These are phyloP conservation scores for Drosophila ercepeae DNA, from an alignment of 1,140 invertebrate species.

Conservation along the genomic window DNA sequence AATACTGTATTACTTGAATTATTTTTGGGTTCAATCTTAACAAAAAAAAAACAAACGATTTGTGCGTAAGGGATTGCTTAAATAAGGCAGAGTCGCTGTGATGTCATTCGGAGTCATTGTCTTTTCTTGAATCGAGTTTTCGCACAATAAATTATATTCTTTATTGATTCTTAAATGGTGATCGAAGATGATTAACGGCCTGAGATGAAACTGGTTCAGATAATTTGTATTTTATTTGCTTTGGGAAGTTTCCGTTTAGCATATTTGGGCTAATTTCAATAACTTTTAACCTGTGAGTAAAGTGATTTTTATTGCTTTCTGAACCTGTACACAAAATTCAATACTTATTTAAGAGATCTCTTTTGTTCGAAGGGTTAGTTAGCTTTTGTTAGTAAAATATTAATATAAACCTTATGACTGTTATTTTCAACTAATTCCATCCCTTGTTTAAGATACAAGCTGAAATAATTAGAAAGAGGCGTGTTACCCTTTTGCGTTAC, in stretches of 20 bases:
- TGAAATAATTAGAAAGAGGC: constrained; percentile 1
- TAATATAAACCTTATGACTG: no score
- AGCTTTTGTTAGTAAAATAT: no score
- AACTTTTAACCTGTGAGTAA: neutral
- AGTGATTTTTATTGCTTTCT: neutral
- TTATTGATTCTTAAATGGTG: constrained; percentile 28
- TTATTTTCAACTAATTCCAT: no score
- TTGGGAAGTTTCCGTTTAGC: constrained; percentile 5
- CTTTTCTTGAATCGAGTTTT: constrained; percentile 25
- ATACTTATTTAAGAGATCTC: no score
- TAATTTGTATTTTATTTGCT: neutral
- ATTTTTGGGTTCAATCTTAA: constrained; percentile 27
- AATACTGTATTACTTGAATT: constrained; percentile 28
- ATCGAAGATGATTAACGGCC: constrained; percentile 35
- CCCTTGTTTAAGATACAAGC: no score
- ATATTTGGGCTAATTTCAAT: neutral
- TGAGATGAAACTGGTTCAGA: constrained; percentile 20
- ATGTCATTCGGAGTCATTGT: constrained; percentile 41
- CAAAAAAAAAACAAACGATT: constrained; percentile 4
- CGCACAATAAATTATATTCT: constrained; percentile 30
- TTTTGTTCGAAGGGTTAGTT: no score
- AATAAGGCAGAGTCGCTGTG: constrained; percentile 18
- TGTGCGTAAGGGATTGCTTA: constrained; percentile 35
- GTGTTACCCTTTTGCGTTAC: neutral
- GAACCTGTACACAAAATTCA: no score